Evolutionary conservation across 2,113 vertebrate genomes (phyloP).

Genomic region (Takifugu flavidus): DNA sequence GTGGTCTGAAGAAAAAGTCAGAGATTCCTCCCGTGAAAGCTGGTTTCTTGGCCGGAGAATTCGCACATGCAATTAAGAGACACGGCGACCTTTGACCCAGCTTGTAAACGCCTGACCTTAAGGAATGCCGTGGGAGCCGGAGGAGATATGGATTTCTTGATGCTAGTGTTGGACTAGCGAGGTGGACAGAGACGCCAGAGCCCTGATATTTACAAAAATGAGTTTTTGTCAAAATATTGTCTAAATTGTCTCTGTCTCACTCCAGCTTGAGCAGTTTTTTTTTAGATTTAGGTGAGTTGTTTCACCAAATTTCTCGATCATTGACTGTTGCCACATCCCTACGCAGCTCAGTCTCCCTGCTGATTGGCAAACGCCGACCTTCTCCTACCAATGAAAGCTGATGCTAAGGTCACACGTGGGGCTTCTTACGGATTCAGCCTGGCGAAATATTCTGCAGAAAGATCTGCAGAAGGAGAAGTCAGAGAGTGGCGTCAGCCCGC

Average conservation of each 20-base stretch:
- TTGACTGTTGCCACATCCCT: no score
- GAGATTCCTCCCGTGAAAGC: slow-evolving; percentile 29
- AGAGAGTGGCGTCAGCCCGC: not conserved
- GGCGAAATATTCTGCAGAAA: not conserved
- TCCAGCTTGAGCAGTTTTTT: no score
- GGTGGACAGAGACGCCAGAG: not conserved
- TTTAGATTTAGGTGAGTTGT: no score
- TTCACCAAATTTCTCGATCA: no score
- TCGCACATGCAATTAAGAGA: slow-evolving; percentile 58
- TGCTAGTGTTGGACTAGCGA: slow-evolving; percentile 6
- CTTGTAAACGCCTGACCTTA: slow-evolving; percentile 49
- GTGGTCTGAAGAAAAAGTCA: slow-evolving; percentile 28
- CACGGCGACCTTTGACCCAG: slow-evolving; percentile 47
- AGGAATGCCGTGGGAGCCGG: slow-evolving; percentile 38
- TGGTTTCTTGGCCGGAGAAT: slow-evolving; percentile 51
- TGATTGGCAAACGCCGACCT: no score
- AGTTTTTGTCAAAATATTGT: no score
- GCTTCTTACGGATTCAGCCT: no score
- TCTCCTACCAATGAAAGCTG: no score
- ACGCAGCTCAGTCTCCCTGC: no score
- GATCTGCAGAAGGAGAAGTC: not conserved
- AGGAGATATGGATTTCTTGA: slow-evolving; percentile 20
- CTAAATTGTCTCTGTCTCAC: no score
- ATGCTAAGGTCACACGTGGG: no score
- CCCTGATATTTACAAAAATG: no score